phyloP scores from a whole-genome alignment of 2,888 invertebrate genomes.

The Orthosia gothica region DNA sequence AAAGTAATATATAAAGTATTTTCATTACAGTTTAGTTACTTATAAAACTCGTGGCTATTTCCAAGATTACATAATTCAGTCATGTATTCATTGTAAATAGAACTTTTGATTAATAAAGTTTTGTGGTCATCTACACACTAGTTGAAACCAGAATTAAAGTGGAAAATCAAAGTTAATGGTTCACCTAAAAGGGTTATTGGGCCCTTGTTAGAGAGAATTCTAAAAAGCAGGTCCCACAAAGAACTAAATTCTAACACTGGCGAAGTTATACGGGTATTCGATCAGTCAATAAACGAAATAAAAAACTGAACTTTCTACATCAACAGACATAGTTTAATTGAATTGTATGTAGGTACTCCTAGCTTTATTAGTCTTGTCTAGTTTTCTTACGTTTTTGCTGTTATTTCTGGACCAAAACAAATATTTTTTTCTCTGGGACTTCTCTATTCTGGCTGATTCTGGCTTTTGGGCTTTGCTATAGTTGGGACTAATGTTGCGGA shows the following conservation, averaged over 20 bases:
- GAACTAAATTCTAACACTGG: neutral
- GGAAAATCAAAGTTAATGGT: too few species aligned
- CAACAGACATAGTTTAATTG: too few species aligned
- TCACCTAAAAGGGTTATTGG: neutral
- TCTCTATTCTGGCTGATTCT: too few species aligned
- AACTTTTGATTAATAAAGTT: conserved; percentile 18
- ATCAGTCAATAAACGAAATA: neutral
- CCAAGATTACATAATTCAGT: neutral
- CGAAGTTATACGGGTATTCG: neutral
- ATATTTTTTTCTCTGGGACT: too few species aligned
- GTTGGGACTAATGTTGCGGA: too few species aligned
- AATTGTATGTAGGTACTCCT: neutral
- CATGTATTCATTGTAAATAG: neutral
- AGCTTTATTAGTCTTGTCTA: too few species aligned
- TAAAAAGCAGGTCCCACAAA: too few species aligned
- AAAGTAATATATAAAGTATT: conserved; percentile 30
- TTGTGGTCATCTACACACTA: conserved; percentile 7
- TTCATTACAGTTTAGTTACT: neutral
- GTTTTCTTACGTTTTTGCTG: too few species aligned
- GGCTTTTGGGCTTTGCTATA: too few species aligned
- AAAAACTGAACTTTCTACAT: too few species aligned
- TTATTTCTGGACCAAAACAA: too few species aligned
- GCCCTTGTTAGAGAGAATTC: neutral
- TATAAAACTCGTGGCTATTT: conserved; percentile 8
- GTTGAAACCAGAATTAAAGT: neutral